A percentile compares a stretch with the other conserved stretches of the same genome.
phyloP scores from a whole-genome alignment of 2,888 invertebrate genomes.

The Trachelus troglodyta region DNA sequence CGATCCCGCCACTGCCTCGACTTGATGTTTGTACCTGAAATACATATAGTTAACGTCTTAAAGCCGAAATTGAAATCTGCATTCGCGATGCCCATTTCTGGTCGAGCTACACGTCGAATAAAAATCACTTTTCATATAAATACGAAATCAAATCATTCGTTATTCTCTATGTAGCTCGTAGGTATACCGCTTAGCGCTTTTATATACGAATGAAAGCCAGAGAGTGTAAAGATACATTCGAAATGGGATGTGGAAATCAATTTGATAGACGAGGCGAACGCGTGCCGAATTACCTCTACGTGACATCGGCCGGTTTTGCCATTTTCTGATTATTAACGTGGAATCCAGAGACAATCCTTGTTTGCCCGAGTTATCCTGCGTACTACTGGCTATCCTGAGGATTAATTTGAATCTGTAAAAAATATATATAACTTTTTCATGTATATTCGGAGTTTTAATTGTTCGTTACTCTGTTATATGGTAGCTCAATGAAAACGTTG shows the following conservation, averaged over 20 bases:
- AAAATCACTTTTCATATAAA: too few relatives aligned
- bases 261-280: constrained; percentile 62
- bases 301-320: constrained; percentile 64
- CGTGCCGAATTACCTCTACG: constrained; percentile 67
- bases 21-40: neutral
- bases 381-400: neutral
- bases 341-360: constrained; percentile 29
- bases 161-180: too few relatives aligned
- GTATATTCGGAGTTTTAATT: neutral
- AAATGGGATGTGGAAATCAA: constrained; percentile 60
- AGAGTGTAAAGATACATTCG: constrained; percentile 29
- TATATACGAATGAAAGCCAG: neutral
- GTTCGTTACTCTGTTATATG: neutral
- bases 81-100: neutral
- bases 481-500: constrained; percentile 42
- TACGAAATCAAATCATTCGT: neutral
- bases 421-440: neutral
- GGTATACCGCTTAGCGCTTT: neutral
- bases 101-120: neutral
- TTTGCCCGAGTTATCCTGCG: neutral
- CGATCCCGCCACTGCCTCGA: neutral
- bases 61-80: neutral
- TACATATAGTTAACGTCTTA: neutral
- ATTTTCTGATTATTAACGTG: constrained; percentile 64
- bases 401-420: neutral